phyloP scores from a whole-genome alignment of 2,888 invertebrate species.

The Melieria crassipennis region DNA sequence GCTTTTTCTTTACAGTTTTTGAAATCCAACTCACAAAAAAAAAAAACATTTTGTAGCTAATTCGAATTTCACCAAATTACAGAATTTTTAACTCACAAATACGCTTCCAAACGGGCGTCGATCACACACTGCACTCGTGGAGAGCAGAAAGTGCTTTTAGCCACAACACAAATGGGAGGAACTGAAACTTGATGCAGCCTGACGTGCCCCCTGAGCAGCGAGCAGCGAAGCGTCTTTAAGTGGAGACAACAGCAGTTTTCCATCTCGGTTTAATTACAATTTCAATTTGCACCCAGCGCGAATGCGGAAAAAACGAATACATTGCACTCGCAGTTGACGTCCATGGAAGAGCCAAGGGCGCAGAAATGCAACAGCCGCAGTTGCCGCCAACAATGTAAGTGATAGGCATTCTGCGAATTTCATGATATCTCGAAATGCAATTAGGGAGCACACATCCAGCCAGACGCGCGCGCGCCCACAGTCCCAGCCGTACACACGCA shows the following conservation, averaged over 20 bases:
- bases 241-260: background rate
- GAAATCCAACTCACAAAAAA: no score
- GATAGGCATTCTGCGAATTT: constrained; percentile 23
- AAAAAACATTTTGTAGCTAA: no score
- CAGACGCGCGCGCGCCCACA: background rate
- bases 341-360: constrained; percentile 4
- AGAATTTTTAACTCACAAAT: no score
- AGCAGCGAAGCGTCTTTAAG: no score
- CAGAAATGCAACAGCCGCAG: background rate
- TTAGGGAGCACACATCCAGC: constrained; percentile 18
- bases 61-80: no score
- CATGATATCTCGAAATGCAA: constrained; percentile 36
- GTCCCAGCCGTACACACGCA: background rate
- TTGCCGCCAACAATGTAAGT: constrained; percentile 8
- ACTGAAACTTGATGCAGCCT: no score
- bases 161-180: no score
- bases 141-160: no score
- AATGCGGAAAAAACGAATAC: background rate
- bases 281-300: constrained; percentile 39
- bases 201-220: no score
- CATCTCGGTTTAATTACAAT: constrained; percentile 43
- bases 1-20: no score
- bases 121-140: no score
- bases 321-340: constrained; percentile 6
- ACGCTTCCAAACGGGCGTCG: no score